A percentile compares a stretch with the other conserved stretches of the same genome.
phyloP scores from a whole-genome alignment of 2,888 invertebrate species.

The Myopa testacea region DNA sequence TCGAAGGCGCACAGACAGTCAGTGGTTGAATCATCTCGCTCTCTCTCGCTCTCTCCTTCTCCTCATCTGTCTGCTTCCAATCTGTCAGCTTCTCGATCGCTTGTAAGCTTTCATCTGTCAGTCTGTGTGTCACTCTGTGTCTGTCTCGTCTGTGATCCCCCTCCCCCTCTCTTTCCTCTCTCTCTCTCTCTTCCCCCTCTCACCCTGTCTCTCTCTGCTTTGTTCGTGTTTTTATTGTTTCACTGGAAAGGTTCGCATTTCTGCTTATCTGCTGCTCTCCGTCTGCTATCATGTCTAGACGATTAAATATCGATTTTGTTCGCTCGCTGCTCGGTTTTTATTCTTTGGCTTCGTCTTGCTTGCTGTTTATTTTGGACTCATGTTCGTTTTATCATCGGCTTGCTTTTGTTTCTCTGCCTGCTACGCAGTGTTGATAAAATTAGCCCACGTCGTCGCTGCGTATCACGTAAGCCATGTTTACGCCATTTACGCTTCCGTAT shows the following conservation, averaged over 20 bases:
- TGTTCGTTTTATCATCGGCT: neutral
- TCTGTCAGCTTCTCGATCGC: neutral
- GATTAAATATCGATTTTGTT: slow-evolving; percentile 38
- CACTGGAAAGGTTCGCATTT: slow-evolving; percentile 9
- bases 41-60: neutral
- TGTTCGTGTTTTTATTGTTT: slow-evolving; percentile 11
- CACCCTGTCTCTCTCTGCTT: neutral
- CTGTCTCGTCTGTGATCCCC: neutral
- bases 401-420: neutral
- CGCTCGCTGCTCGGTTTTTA: neutral
- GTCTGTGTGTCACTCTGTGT: neutral
- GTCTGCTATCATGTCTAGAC: slow-evolving; percentile 66
- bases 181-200: neutral
- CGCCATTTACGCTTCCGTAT: neutral
- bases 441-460: neutral
- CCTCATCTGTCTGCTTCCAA: neutral
- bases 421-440: neutral
- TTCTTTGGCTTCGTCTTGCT: neutral
- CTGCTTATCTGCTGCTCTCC: slow-evolving; percentile 33
- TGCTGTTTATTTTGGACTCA: neutral
- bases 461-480: slow-evolving; percentile 6
- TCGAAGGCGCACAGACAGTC: neutral
- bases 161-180: neutral
- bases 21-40: neutral
- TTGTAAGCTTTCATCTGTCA: neutral